These are phyloP conservation scores for Styela clava DNA, from an alignment of 23 tunicate genomes.

Conservation along the genomic window DNA sequence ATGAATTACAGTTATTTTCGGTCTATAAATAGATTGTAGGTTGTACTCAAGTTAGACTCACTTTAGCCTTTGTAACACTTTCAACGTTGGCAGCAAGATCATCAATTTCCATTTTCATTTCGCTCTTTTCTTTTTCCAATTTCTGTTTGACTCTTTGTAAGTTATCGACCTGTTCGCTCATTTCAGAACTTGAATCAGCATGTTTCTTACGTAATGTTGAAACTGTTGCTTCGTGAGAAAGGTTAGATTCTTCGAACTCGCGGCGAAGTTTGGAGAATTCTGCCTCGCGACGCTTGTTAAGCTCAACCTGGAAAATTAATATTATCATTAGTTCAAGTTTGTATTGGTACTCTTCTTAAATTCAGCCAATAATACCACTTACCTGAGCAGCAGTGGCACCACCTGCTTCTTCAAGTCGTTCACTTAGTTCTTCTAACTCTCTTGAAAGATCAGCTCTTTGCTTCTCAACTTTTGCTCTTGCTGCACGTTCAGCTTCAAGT, in stretches of 20 bases:
- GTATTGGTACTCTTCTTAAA: no score
- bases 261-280: slow-evolving; percentile 45
- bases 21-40: no score
- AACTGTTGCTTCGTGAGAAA: slow-evolving; percentile 39
- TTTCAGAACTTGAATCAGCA: slow-evolving; percentile 43
- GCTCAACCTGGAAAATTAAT: slow-evolving; percentile 19
- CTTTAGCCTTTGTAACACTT: slow-evolving; percentile 31
- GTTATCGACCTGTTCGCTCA: slow-evolving; percentile 42
- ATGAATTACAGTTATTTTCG: no score
- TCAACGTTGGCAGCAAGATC: slow-evolving; percentile 34
- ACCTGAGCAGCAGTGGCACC: slow-evolving; percentile 53
- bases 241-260: slow-evolving; percentile 37
- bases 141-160: slow-evolving; percentile 35
- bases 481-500: slow-evolving; percentile 44
- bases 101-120: slow-evolving; percentile 36
- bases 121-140: slow-evolving; percentile 38
- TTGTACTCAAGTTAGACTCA: no score
- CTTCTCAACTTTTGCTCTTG: slow-evolving; percentile 41
- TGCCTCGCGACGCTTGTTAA: slow-evolving; percentile 43
- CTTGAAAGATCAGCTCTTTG: slow-evolving; percentile 40
- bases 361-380: no score
- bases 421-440: slow-evolving; percentile 47
- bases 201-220: slow-evolving; percentile 46
- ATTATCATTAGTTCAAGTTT: no score
- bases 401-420: slow-evolving; percentile 57